Conservation (phyloP, 2,797 vertebrate species). For the Numenius phaeopus region DNA sequence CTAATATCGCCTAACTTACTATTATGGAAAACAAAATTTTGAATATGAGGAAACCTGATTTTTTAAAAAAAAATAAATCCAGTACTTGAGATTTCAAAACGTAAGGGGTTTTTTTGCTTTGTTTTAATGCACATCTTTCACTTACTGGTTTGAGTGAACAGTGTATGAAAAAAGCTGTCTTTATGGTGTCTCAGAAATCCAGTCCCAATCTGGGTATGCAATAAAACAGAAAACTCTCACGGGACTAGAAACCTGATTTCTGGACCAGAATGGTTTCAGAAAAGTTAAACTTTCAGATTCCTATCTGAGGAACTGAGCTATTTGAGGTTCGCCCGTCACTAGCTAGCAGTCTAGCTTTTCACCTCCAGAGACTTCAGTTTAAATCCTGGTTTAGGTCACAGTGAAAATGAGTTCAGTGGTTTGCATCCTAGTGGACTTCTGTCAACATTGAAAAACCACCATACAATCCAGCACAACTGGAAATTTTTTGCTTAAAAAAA, state of each 20-base stretch:
- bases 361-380: constrained; percentile 31
- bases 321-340: neutral
- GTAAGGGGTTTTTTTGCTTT: neutral
- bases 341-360: constrained; percentile 31
- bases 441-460: constrained; percentile 29
- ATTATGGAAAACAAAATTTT: neutral
- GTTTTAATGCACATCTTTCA: neutral
- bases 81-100: neutral
- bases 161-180: neutral
- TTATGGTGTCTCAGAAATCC: neutral
- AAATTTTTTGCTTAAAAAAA: neutral
- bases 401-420: constrained; percentile 34
- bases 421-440: constrained; percentile 42
- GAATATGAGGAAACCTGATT: neutral
- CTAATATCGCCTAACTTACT: neutral
- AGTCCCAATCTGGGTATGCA: neutral
- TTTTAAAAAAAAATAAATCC: neutral
- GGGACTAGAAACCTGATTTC: neutral
- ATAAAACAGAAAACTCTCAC: neutral
- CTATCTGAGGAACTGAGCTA: neutral
- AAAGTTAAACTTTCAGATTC: constrained; percentile 3
- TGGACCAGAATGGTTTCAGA: constrained; percentile 3
- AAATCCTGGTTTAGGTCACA: constrained; percentile 54
- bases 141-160: neutral
- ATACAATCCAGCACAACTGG: neutral